Conservation (phyloP, 2,113 vertebrate genomes). For the Eurystomus gularis region DNA sequence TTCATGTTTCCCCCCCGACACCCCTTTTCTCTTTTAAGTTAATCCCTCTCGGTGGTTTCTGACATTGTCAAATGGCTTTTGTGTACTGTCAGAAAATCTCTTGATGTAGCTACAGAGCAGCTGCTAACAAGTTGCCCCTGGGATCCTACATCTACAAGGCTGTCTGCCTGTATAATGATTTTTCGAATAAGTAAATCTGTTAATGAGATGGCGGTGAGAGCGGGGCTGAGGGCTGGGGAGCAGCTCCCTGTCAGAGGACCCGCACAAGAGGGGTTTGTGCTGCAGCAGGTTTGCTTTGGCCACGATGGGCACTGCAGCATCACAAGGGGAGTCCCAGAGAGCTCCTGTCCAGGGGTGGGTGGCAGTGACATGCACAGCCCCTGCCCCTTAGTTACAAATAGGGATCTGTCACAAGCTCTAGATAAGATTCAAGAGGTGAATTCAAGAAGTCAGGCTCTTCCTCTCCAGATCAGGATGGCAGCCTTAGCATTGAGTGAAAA, state of each 20-base stretch:
- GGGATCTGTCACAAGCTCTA: background rate
- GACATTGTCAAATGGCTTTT: constrained; percentile 25
- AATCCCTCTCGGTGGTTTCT: constrained; percentile 27
- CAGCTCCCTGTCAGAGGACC: background rate
- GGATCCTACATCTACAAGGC: constrained; percentile 12
- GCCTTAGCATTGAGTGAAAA: background rate
- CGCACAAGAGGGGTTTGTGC: background rate
- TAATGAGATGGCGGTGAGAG: constrained; percentile 45
- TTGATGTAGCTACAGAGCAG: constrained; percentile 36
- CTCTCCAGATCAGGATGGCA: rapidly evolving
- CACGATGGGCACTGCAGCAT: background rate
- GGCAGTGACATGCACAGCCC: background rate
- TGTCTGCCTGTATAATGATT: constrained; percentile 45
- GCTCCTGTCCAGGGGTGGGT: rapidly evolving
- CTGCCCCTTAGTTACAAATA: background rate
- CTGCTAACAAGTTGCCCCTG: constrained; percentile 45
- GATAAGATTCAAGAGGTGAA: background rate
- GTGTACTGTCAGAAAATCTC: background rate
- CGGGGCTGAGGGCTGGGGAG: background rate
- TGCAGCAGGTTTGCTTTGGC: background rate
- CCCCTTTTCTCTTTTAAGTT: background rate
- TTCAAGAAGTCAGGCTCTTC: rapidly evolving
- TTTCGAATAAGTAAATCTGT: constrained; percentile 59
- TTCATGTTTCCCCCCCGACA: background rate
- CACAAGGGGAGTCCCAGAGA: background rate